phyloP scores from a whole-genome alignment of 2,888 invertebrate species.

The Tachina grossa region DNA sequence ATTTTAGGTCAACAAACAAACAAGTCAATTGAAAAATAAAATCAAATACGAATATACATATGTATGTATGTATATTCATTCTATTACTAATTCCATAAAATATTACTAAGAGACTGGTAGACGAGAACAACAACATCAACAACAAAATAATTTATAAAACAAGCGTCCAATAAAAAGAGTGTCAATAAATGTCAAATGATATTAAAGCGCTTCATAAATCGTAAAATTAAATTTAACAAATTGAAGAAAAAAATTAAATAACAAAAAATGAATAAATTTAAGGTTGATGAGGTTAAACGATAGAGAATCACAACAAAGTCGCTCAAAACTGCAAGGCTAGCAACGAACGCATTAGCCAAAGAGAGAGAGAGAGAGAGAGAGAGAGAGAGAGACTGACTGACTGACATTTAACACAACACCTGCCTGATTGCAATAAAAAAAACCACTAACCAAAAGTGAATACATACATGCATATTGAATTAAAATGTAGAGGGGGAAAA shows the following conservation, averaged over 20 bases:
- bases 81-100: constrained; percentile 49
- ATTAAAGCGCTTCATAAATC: constrained; percentile 77
- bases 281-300: constrained; percentile 41
- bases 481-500: background rate
- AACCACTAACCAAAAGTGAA: background rate
- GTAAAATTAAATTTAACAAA: constrained; percentile 61
- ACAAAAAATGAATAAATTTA: constrained; percentile 36
- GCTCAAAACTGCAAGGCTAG: background rate
- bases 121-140: background rate
- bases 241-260: constrained; percentile 8
- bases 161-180: constrained; percentile 71
- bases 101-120: constrained; percentile 12
- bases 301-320: constrained; percentile 37
- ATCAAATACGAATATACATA: constrained; percentile 1
- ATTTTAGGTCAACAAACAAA: constrained; percentile 50
- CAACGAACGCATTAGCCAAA: background rate
- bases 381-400: background rate
- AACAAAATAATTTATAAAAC: constrained; percentile 11
- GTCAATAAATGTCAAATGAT: constrained; percentile 78
- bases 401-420: constrained; percentile 35
- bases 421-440: constrained; percentile 28
- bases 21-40: constrained; percentile 44
- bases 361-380: background rate
- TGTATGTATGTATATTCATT: background rate
- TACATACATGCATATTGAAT: background rate